phyloP scores from a whole-genome alignment of 2,797 vertebrate genomes.

The Poeciliopsis presidionis region DNA sequence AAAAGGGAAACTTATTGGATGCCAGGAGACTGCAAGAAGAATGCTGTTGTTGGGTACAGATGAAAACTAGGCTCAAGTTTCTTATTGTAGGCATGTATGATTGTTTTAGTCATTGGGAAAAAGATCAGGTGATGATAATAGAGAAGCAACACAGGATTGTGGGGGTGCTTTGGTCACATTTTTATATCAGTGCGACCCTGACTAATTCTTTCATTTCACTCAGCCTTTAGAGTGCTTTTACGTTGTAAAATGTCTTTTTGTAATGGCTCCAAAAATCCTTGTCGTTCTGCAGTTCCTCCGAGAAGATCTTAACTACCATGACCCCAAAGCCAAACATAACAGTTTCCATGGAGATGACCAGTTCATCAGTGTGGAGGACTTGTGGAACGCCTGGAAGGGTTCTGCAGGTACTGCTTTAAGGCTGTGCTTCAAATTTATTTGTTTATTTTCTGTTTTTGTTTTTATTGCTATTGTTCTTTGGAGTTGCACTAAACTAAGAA shows the following conservation, averaged over 20 bases:
- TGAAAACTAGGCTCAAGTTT: no score
- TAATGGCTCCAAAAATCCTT: slow-evolving; percentile 4
- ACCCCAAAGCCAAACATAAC: slow-evolving; percentile 97
- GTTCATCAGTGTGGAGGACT: slow-evolving; percentile 96
- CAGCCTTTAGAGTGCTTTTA: neutral
- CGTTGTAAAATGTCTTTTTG: neutral
- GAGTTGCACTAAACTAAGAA: neutral
- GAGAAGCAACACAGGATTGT: no score
- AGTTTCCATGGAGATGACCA: slow-evolving; percentile 97
- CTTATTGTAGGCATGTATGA: no score
- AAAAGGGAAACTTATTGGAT: neutral
- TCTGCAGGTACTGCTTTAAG: slow-evolving; percentile 87
- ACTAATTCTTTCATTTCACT: no score
- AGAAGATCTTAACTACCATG: slow-evolving; percentile 97
- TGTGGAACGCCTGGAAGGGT: slow-evolving; percentile 96
- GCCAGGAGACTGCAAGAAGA: neutral
- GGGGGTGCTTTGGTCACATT: no score
- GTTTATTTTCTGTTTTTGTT: neutral
- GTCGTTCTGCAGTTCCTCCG: slow-evolving; percentile 88
- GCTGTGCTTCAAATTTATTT: neutral
- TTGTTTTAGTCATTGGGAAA: no score
- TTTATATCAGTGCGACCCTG: no score
- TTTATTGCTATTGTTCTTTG: neutral
- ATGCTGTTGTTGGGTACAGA: no score
- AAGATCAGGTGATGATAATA: no score